Conservation (phyloP, 2,113 vertebrate genomes). For the Aspiorhynchus laticeps region DNA sequence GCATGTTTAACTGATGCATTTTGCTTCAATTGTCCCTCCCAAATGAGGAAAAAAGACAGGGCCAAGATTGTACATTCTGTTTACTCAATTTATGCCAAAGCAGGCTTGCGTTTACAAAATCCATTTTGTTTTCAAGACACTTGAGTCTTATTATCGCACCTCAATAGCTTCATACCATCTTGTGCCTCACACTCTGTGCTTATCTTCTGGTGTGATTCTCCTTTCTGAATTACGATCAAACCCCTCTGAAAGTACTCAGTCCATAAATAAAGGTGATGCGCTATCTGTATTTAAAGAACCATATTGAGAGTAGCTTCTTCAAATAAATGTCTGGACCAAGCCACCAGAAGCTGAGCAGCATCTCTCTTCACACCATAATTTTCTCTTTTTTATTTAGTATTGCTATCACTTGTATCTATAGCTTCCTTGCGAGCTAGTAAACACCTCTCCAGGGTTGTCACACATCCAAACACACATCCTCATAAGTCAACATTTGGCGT, state of each 20-base stretch:
- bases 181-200: background rate
- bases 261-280: background rate
- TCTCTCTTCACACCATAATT: background rate
- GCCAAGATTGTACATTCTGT: background rate
- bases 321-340: constrained; percentile 21
- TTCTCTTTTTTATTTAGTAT: background rate
- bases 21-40: background rate
- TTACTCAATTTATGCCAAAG: background rate
- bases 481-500: constrained; percentile 31
- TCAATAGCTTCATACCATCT: background rate
- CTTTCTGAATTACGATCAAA: constrained; percentile 7
- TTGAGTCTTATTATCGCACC: background rate
- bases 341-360: background rate
- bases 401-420: constrained; percentile 2
- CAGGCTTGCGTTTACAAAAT: background rate
- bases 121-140: background rate
- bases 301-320: constrained; percentile 11
- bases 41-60: background rate
- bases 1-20: background rate
- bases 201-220: background rate
- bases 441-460: constrained; percentile 31
- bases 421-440: constrained; percentile 40
- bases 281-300: background rate
- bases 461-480: constrained; percentile 7
- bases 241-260: background rate